These are phyloP conservation scores for Sprattus sprattus DNA, from an alignment of 2,113 vertebrate species.

Conservation along the genomic window DNA sequence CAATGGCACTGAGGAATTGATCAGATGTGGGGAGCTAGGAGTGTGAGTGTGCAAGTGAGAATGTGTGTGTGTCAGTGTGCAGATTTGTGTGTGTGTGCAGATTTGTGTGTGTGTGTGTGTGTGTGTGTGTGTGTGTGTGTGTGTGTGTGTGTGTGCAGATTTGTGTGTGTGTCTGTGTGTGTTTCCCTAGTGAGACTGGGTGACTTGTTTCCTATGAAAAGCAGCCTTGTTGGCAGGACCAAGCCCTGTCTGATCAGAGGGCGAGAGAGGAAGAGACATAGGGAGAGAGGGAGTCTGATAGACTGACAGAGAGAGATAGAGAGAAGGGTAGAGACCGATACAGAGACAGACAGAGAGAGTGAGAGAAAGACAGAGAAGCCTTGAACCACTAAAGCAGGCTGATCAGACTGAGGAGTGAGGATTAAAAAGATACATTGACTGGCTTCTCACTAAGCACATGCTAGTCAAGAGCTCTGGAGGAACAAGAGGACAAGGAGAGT, in stretches of 20 bases:
- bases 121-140: neutral
- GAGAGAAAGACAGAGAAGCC: neutral
- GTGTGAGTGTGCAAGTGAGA: constrained; percentile 44
- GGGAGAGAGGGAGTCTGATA: neutral
- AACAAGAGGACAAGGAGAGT: neutral
- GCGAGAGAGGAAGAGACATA: constrained; percentile 35
- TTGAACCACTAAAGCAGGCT: neutral
- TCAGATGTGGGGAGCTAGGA: constrained; percentile 51
- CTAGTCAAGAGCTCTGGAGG: neutral
- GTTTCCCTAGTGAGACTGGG: constrained; percentile 20
- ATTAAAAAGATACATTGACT: neutral
- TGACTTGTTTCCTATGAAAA: constrained; percentile 61
- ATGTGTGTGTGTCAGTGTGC: constrained; percentile 30
- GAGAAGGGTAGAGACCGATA: neutral
- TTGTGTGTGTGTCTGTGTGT: neutral
- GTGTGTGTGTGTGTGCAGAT: neutral
- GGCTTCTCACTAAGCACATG: neutral
- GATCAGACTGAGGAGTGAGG: neutral
- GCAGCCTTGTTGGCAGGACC: constrained; percentile 60
- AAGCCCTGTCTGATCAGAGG: constrained; percentile 43
- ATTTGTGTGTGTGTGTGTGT: constrained; percentile 17
- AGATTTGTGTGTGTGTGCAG: constrained; percentile 33
- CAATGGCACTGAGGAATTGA: constrained; percentile 45
- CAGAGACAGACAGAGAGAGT: neutral
- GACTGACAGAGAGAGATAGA: neutral